Conservation (phyloP, 2,888 invertebrate genomes). For the Pterostichus madidus region DNA sequence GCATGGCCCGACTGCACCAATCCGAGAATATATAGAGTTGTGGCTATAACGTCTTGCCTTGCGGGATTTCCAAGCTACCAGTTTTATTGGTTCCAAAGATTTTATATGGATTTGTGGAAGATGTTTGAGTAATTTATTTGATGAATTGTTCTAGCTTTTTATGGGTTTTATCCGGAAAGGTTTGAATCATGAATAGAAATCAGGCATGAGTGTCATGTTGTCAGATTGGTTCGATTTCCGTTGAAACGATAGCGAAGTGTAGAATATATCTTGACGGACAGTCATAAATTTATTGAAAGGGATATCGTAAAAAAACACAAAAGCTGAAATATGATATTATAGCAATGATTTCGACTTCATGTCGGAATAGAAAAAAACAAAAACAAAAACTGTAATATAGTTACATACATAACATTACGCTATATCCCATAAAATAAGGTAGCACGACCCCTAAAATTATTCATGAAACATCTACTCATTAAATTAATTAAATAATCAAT, state of each 20-base stretch:
- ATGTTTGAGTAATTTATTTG: slow-evolving; percentile 46
- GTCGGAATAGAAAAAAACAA: neutral
- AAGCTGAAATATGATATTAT: neutral
- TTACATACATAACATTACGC: too few species aligned
- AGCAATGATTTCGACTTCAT: neutral
- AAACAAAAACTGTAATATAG: too few species aligned
- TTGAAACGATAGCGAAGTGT: neutral
- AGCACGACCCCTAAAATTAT: too few species aligned
- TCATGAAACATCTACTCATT: too few species aligned
- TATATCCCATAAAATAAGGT: too few species aligned
- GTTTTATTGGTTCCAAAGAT: slow-evolving; percentile 47
- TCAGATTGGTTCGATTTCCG: neutral
- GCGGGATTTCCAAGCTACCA: neutral
- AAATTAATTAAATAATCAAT: too few species aligned
- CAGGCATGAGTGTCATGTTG: slow-evolving; percentile 25
- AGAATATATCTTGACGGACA: slow-evolving; percentile 3
- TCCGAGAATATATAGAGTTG: slow-evolving; percentile 27
- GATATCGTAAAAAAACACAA: neutral
- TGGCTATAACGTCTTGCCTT: slow-evolving; percentile 13
- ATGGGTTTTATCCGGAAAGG: slow-evolving; percentile 13
- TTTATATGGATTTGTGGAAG: slow-evolving; percentile 41
- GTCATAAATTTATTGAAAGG: slow-evolving; percentile 11
- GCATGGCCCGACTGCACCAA: slow-evolving; percentile 1
- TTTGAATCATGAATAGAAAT: slow-evolving; percentile 30
- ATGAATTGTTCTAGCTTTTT: slow-evolving; percentile 35